These are phyloP conservation scores for Onthophagus taurus DNA, from an alignment of 1,140 invertebrate species.

Conservation along the genomic window DNA sequence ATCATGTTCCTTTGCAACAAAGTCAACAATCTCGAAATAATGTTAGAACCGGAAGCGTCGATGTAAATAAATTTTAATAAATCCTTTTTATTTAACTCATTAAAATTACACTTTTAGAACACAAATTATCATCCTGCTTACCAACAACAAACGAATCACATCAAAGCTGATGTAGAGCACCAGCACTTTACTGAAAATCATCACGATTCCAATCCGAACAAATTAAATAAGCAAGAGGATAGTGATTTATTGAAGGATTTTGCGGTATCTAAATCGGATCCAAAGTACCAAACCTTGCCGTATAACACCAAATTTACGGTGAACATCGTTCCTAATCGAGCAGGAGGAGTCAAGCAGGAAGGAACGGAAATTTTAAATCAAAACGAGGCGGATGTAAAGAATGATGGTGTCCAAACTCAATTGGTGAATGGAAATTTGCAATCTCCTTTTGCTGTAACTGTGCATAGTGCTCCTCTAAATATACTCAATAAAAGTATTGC, in stretches of 20 bases:
- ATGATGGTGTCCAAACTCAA: no score
- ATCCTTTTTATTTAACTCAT: background rate
- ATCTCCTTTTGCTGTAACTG: conserved; percentile 44
- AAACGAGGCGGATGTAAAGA: conserved; percentile 35
- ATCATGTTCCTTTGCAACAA: conserved; percentile 55
- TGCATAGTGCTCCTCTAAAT: conserved; percentile 55
- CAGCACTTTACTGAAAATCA: conserved; percentile 24
- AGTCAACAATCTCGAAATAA: conserved; percentile 14
- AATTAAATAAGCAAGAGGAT: conserved; percentile 20
- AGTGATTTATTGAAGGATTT: conserved; percentile 37
- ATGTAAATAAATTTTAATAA: background rate
- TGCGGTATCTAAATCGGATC: conserved; percentile 71
- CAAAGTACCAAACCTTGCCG: conserved; percentile 88
- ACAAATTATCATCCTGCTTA: conserved; percentile 34
- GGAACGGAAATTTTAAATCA: conserved; percentile 31
- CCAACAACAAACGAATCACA: conserved; percentile 32
- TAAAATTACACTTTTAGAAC: conserved; percentile 19
- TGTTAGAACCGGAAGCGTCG: background rate
- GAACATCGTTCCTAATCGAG: conserved; percentile 40
- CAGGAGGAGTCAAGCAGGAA: conserved; percentile 27
- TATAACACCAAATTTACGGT: conserved; percentile 78
- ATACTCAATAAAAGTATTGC: conserved; percentile 57
- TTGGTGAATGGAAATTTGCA: conserved; percentile 25
- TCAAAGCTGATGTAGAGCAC: conserved; percentile 31
- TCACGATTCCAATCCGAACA: conserved; percentile 15